These are phyloP conservation scores for Lutjanus erythropterus DNA, from an alignment of 2,113 vertebrate species.

Conservation along the genomic window DNA sequence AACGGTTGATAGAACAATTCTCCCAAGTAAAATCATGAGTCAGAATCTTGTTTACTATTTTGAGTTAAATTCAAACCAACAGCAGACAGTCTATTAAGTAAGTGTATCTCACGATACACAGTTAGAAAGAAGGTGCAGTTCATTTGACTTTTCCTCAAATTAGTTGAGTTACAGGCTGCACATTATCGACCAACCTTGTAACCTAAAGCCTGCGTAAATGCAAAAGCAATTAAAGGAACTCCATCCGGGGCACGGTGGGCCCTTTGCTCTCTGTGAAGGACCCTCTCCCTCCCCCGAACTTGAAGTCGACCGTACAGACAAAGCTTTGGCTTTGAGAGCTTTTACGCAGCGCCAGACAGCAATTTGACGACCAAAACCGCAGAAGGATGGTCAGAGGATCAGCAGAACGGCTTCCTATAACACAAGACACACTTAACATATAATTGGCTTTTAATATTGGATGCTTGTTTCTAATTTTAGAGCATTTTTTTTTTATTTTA, in stretches of 20 bases:
- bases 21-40: neutral
- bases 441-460: neutral
- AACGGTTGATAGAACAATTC: neutral
- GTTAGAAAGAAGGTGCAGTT: conserved; percentile 50
- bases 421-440: conserved; percentile 35
- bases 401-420: conserved; percentile 16
- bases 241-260: conserved; percentile 76
- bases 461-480: neutral
- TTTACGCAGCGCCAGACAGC: conserved; percentile 59
- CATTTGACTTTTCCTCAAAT: conserved; percentile 22
- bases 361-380: conserved; percentile 43
- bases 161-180: conserved; percentile 7
- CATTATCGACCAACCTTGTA: conserved; percentile 52
- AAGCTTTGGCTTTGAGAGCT: conserved; percentile 79
- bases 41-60: neutral
- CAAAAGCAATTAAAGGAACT: conserved; percentile 75
- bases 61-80: neutral
- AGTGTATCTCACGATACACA: neutral
- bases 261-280: conserved; percentile 67
- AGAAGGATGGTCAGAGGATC: neutral
- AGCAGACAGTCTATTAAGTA: neutral
- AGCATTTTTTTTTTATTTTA: neutral
- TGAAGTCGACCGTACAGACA: conserved; percentile 85
- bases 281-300: conserved; percentile 84
- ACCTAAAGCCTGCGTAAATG: conserved; percentile 67